Conservation (phyloP, 2,888 invertebrate genomes). For the Ypsolopha scabrella region DNA sequence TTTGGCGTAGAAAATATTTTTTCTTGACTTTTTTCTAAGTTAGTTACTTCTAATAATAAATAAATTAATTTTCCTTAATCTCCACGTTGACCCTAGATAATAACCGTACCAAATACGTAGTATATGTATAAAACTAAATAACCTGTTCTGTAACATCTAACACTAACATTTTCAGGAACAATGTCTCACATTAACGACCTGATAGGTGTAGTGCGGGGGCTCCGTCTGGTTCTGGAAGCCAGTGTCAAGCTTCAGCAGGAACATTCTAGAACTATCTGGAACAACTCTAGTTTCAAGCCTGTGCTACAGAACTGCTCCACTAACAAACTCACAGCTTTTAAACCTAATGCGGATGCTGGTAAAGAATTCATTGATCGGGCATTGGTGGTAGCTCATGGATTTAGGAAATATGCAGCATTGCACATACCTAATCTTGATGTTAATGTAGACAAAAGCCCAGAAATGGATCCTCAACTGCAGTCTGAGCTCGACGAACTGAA, state of each 20-base stretch:
- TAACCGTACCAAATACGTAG: no score
- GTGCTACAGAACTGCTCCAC: slow-evolving; percentile 35
- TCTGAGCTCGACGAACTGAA: slow-evolving; percentile 57
- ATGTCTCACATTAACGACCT: slow-evolving; percentile 75
- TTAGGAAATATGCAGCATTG: slow-evolving; percentile 70
- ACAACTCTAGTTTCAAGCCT: slow-evolving; percentile 77
- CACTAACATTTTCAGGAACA: slow-evolving; percentile 19
- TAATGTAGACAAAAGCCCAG: slow-evolving; percentile 17
- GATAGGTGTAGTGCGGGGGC: slow-evolving; percentile 75
- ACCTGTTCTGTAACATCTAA: neutral
- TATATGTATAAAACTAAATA: no score
- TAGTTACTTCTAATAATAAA: no score
- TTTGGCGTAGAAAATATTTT: no score
- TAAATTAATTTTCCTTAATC: no score
- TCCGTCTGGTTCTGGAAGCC: slow-evolving; percentile 76
- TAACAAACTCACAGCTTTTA: slow-evolving; percentile 34
- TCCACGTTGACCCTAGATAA: no score
- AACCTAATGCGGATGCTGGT: slow-evolving; percentile 30
- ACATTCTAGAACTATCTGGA: slow-evolving; percentile 71
- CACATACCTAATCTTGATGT: slow-evolving; percentile 35
- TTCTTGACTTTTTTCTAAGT: no score
- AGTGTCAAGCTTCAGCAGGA: slow-evolving; percentile 75
- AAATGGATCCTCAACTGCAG: slow-evolving; percentile 39
- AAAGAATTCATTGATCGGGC: slow-evolving; percentile 72
- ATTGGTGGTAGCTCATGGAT: slow-evolving; percentile 77